Percentiles rank a stretch among this genome's conserved stretches.
phyloP scores from a whole-genome alignment of 2,113 vertebrate species.

The Notarius lentiginosus region DNA sequence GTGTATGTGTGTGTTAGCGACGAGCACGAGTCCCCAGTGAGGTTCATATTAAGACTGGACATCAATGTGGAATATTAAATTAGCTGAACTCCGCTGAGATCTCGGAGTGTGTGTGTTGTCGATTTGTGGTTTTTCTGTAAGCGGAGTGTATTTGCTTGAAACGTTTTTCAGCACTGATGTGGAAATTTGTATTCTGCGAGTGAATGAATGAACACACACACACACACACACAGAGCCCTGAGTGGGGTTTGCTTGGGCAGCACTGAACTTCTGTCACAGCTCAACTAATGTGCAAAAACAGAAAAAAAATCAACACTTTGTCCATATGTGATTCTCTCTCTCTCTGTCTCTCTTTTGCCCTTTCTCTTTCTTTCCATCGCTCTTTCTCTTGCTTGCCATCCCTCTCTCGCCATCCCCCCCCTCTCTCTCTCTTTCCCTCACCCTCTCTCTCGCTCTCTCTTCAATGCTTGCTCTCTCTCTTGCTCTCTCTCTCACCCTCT shows the following conservation, averaged over 20 bases:
- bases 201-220: neutral
- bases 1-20: slow-evolving; percentile 14
- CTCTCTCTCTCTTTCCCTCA: too few species aligned
- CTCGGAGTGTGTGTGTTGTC: slow-evolving; percentile 38
- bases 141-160: slow-evolving; percentile 65
- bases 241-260: neutral
- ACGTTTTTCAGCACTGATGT: slow-evolving; percentile 64
- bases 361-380: too few species aligned
- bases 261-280: slow-evolving; percentile 15
- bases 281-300: slow-evolving; percentile 17
- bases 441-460: neutral
- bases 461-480: too few species aligned
- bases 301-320: slow-evolving; percentile 4
- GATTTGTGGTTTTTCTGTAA: slow-evolving; percentile 60
- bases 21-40: slow-evolving; percentile 7
- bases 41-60: slow-evolving; percentile 22
- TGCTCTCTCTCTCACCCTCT: neutral
- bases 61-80: slow-evolving; percentile 30
- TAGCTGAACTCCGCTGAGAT: neutral
- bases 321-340: neutral
- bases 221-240: neutral
- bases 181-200: slow-evolving; percentile 37
- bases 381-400: too few species aligned
- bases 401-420: neutral
- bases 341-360: neutral